These are phyloP conservation scores for Threskiornis aethiopicus DNA, from an alignment of 2,797 vertebrate species.

Conservation along the genomic window DNA sequence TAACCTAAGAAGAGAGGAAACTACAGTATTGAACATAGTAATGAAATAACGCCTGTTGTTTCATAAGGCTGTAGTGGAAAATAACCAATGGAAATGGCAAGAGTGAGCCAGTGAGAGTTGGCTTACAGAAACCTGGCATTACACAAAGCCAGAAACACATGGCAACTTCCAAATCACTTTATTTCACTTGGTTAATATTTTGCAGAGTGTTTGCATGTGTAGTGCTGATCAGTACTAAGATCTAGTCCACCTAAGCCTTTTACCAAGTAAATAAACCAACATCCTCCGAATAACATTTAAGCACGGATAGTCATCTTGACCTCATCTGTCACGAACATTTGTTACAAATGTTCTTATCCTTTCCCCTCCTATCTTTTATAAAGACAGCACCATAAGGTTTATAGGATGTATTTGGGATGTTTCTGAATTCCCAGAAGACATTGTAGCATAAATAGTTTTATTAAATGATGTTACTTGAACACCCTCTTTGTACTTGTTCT, in stretches of 20 bases:
- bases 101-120: neutral
- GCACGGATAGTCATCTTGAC: neutral
- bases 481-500: neutral
- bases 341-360: neutral
- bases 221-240: neutral
- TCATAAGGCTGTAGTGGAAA: neutral
- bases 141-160: neutral
- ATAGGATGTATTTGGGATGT: neutral
- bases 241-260: neutral
- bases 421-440: neutral
- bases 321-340: neutral
- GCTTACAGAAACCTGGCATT: neutral
- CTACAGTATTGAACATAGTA: neutral
- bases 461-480: neutral
- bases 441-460: neutral
- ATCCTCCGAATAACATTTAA: neutral
- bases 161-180: neutral
- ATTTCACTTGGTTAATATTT: slow-evolving; percentile 42
- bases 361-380: neutral
- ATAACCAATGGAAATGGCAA: neutral
- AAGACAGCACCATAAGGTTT: neutral
- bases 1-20: neutral
- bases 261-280: neutral
- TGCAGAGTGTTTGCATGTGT: neutral
- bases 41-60: neutral